phyloP scores from a whole-genome alignment of 2,113 vertebrate genomes.

The Erythrolamprus reginae region DNA sequence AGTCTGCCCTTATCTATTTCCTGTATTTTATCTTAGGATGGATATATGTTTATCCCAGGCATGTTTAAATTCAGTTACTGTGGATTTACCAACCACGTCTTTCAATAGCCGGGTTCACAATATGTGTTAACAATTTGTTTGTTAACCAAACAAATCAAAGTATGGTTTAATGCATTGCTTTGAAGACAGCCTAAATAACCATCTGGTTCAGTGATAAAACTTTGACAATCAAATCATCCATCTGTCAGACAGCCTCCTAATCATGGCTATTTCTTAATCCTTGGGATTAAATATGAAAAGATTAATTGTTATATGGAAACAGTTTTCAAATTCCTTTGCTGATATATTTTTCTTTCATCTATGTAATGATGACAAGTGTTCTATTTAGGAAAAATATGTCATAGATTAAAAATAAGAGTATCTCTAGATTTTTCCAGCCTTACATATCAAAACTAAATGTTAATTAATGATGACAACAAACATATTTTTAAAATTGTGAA shows the following conservation, averaged over 20 bases:
- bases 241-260: neutral
- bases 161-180: neutral
- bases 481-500: neutral
- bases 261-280: neutral
- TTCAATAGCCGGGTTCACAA: neutral
- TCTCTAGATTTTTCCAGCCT: neutral
- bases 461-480: slow-evolving; percentile 7
- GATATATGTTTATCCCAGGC: too few relatives aligned
- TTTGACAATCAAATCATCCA: neutral
- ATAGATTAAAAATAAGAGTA: neutral
- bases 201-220: neutral
- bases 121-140: too few relatives aligned
- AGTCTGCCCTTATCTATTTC: too few relatives aligned
- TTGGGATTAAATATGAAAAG: neutral
- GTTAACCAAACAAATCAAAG: neutral
- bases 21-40: too few relatives aligned
- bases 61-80: too few relatives aligned
- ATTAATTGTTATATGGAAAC: neutral
- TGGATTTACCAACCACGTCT: too few relatives aligned
- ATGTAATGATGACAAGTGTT: neutral
- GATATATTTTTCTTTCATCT: neutral
- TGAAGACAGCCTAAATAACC: neutral
- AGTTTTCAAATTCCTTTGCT: neutral
- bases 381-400: neutral
- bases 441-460: neutral